Conservation (phyloP, 92 coral and sea anemone genomes). For the Bergia sp. region DNA sequence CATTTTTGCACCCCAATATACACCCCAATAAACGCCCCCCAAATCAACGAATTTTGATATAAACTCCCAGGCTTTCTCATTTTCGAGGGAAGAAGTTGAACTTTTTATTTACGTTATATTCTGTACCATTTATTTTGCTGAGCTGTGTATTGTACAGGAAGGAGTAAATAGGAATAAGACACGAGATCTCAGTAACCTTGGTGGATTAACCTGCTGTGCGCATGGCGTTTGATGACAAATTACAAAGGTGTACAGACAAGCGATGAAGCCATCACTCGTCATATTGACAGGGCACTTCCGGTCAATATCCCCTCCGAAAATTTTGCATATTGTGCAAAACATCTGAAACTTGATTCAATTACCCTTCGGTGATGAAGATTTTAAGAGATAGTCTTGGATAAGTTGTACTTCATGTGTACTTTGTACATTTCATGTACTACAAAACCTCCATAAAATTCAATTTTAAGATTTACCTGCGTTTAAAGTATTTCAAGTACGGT, state of each 20-base stretch:
- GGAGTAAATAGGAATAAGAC: background rate
- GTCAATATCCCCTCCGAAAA: background rate
- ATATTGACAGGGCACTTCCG: background rate
- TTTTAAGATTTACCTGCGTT: background rate
- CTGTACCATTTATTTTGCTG: background rate
- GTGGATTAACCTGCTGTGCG: background rate
- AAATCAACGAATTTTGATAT: too few species aligned
- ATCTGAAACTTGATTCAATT: constrained; percentile 38
- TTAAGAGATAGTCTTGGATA: background rate
- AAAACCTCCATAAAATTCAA: background rate
- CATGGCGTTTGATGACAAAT: constrained; percentile 12
- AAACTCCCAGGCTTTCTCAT: background rate
- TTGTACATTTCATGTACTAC: background rate
- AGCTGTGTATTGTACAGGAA: background rate
- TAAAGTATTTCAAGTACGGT: background rate
- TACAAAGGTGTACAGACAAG: too few species aligned
- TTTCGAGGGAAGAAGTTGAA: background rate
- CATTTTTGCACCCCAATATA: too few species aligned
- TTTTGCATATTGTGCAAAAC: constrained; percentile 27
- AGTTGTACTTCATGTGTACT: background rate
- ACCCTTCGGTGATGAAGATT: constrained; percentile 14
- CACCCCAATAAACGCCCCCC: background rate
- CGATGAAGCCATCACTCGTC: constrained; percentile 4
- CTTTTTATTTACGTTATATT: too few species aligned
- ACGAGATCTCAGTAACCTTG: background rate